Base-by-base conservation (phyloP, 2,888 invertebrate species). In the Luffia ferchaultella region DNA sequence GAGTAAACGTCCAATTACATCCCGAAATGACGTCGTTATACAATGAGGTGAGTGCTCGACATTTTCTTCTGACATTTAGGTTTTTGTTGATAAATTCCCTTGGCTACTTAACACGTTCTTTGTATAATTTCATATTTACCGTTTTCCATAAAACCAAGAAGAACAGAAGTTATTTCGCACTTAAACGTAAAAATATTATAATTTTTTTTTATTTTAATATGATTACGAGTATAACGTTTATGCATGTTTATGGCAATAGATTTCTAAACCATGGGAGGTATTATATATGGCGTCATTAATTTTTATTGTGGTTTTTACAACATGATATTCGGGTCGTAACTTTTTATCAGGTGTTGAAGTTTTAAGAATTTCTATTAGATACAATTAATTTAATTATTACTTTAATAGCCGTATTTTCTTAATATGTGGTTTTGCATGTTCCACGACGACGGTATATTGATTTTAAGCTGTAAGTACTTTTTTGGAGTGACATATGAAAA, bases 31-130 rank as follows among this genome's bases (percentile, higher is more conserved):
- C 76, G 68, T 77, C 82, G 62, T 58, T 80, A 54, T 82, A 78
- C 67, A 63, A 69, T 61, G 82, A 83, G 82, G 82, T 82, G 72
- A 82, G 82, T 76, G 78, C 65, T 67, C 74, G 77, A 72, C 73
- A 75, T 79, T 77, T 76, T 60, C 58, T 58, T 60, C 62, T 76
- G 77, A 58, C 73, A 76, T 77, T 78, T 73, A 65, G 17, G 68
- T 76, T 77, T 77, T 77, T 77, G 70, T 72, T 66, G 63, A 60
- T 71, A 70, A 76, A 72, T 70, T 68, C 63, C 55, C 66, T 67
- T 61, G 57, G 62, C 53, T 60, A 64, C n/a, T n/a, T n/a, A n/a
- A n/a, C n/a, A n/a, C n/a, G n/a, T n/a, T n/a, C n/a, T n/a, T n/a
- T n/a, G n/a, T n/a, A n/a, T n/a, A n/a, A n/a, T n/a, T n/a, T n/a